Conservation (phyloP, 2,797 vertebrate species). For the Alouatta caraya region DNA sequence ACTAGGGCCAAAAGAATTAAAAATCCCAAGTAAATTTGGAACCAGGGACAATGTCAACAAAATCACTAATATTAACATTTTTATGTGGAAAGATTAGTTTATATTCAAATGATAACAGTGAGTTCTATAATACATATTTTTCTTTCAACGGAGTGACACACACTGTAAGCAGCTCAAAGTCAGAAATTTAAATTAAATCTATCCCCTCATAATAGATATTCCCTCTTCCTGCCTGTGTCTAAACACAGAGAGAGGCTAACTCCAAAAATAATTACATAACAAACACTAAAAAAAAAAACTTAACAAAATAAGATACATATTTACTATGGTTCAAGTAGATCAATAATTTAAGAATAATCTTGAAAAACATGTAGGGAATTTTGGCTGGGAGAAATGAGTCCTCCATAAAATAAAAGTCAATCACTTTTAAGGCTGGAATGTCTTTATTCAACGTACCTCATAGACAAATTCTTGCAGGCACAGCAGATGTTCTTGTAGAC, state of each 20-base stretch:
- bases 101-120: neutral
- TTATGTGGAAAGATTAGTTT: neutral
- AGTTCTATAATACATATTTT: neutral
- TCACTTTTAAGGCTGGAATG: neutral
- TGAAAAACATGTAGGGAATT: neutral
- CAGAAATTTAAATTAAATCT: neutral
- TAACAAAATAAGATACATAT: neutral
- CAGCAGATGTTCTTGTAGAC: neutral
- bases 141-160: neutral
- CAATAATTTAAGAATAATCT: neutral
- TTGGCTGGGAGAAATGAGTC: neutral
- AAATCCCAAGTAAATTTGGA: neutral
- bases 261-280: neutral
- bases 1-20: neutral
- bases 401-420: slow-evolving; percentile 26
- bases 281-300: neutral
- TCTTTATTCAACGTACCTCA: neutral
- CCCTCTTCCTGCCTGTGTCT: neutral
- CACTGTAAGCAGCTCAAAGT: neutral
- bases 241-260: neutral
- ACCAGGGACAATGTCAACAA: neutral
- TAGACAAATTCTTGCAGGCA: neutral
- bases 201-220: neutral
- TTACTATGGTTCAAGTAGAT: neutral
- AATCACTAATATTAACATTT: neutral